Base-by-base conservation (phyloP, 2,113 vertebrate genomes). In the Seriola aureovittata region DNA sequence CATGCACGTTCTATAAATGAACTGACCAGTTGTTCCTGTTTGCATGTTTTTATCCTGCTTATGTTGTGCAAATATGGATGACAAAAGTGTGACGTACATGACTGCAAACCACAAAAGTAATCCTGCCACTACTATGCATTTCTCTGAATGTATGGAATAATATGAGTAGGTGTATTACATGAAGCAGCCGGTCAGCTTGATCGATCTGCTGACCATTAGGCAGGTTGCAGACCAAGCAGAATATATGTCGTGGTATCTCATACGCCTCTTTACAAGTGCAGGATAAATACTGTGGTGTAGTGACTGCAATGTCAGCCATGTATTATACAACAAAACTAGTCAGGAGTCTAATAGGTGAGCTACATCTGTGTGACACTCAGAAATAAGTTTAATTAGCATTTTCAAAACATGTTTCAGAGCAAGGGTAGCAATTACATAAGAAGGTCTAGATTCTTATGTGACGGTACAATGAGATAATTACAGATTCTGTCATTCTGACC, bases 381-480 rank as follows among this genome's bases (percentile, higher is more conserved):
- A 78, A 67, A 86, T 83, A 0, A 66, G 44, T 79, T 89, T 72
- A 75, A 90, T 81, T 69, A 64, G 63, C 5, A 1, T 82, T 75
- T 84, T 65, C 44, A 58, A 58, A 58, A 58, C 44, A 74, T 71
- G 19, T 80, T 80, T 59, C 38, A 11, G 34, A 78, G 25, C 66
- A 13, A 64, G 23, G 40, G 59, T 23, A 44, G 74, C 78, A 29
- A 42, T 87, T 78, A 78, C 66, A 73, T 81, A 78, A 87, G 44
- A 44, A 13, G 42, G 60, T 62, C 36, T 59, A 59, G 79, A 80
- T 81, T 69, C 57, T 80, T 62, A 50, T 74, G 66, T 70, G 50
- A 77, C 71, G 81, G 84, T 80, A 87, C 70, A 85, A 66, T 78
- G 81, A 75, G 72, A 91, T 90, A 88, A 91, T 93, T 82, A 91